A percentile compares a stretch with the other conserved stretches of the same genome.
These are phyloP conservation scores for Paragorgia papillata DNA, from an alignment of 92 coral and sea anemone genomes.

Conservation along the genomic window DNA sequence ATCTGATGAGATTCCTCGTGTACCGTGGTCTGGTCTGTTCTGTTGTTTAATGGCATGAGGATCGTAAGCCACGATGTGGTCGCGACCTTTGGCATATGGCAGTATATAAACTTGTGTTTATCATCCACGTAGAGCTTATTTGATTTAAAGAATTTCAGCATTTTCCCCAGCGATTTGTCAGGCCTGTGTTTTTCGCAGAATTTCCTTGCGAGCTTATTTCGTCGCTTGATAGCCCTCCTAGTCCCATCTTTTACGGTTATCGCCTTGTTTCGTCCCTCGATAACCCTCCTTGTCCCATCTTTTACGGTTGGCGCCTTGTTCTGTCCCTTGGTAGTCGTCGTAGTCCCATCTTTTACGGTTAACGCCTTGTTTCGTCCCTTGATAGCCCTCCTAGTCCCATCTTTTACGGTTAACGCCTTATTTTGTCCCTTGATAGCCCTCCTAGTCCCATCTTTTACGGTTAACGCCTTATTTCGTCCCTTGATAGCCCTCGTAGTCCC, in stretches of 20 bases:
- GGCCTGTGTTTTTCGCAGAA: background rate
- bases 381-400: no score
- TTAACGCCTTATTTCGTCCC: no score
- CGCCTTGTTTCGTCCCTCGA: background rate
- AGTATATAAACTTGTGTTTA: slow-evolving; percentile 41
- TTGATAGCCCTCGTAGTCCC: no score
- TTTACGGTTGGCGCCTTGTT: no score
- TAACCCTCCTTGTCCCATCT: no score
- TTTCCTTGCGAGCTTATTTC: background rate
- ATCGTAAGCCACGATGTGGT: slow-evolving; percentile 42
- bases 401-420: no score
- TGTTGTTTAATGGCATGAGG: slow-evolving; percentile 9
- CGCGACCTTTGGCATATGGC: slow-evolving; percentile 54
- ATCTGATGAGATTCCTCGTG: background rate
- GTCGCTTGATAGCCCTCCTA: background rate
- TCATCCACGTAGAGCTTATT: slow-evolving; percentile 32
- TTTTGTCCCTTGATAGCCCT: no score
- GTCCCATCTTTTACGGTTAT: no score
- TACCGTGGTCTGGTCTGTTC: background rate
- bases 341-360: no score
- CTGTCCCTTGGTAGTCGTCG: no score
- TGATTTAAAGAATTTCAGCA: background rate
- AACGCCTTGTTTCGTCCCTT: no score
- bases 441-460: no score
- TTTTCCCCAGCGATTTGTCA: background rate